These are phyloP conservation scores for Zaprionus ornatus DNA, from an alignment of 1,140 invertebrate genomes.

Conservation along the genomic window DNA sequence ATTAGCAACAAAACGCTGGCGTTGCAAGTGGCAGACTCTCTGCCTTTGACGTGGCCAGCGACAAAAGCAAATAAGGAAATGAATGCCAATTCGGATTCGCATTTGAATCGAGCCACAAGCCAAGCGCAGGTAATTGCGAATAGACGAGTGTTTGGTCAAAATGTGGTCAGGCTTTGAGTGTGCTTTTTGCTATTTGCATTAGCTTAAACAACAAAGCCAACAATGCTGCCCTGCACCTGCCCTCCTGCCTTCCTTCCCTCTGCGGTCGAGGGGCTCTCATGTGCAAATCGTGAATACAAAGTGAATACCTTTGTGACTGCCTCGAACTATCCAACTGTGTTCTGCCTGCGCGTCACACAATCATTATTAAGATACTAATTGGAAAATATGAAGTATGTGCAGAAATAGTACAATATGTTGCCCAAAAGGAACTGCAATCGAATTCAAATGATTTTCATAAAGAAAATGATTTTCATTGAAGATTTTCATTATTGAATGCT, in stretches of 20 bases:
- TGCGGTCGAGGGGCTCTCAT: not conserved
- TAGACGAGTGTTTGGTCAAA: slow-evolving; percentile 1
- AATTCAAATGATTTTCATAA: too few species aligned
- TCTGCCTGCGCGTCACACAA: slow-evolving; percentile 5
- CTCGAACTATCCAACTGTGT: slow-evolving; percentile 27
- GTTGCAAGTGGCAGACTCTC: not conserved
- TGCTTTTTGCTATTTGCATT: slow-evolving; percentile 8
- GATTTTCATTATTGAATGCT: too few species aligned
- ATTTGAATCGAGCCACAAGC: not conserved
- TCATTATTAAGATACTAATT: not conserved
- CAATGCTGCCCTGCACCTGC: slow-evolving; percentile 1
- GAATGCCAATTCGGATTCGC: not conserved
- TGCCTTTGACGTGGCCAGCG: slow-evolving; percentile 22
- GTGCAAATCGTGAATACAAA: not conserved
- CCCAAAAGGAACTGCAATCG: too few species aligned
- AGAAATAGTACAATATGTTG: too few species aligned
- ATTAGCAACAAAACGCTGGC: slow-evolving; percentile 26
- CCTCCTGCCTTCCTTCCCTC: not conserved
- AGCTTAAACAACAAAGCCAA: slow-evolving; percentile 7
- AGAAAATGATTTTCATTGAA: too few species aligned
- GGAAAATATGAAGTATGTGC: too few species aligned
- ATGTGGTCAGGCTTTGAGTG: slow-evolving; percentile 15
- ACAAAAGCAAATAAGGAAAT: slow-evolving; percentile 19
- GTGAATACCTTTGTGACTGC: slow-evolving; percentile 14
- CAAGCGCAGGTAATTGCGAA: slow-evolving; percentile 12